Base-by-base conservation (phyloP, 1,140 invertebrate genomes). In the Procambarus clarkii region DNA sequence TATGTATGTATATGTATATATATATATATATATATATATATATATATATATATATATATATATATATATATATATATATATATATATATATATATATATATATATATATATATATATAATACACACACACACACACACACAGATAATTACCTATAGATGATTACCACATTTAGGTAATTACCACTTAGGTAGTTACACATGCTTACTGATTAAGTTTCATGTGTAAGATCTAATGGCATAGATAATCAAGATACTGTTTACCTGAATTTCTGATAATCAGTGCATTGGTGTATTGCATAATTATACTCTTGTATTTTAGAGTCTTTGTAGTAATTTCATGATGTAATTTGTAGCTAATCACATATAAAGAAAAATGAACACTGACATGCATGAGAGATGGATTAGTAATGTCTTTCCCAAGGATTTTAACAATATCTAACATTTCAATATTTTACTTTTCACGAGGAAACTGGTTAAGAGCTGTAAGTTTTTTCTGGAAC, bases 401-500 rank as follows among this genome's bases (percentile, higher is more conserved):
- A 84, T 71, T 84, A 58, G 60, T 84, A 64, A 85, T 74, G 44
- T 80, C 45, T 46, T 85, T 74, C 45, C 45, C 46, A 48, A 74
- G 71, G 60, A 44, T 85, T 64, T 48, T 64, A 80, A 48, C 34
- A 54, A 78, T 46, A 80, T 78, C 60, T 91, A 84, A 91, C 71
- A 64, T 90, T 46, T 50, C 76, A 83, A 78, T 91, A 77, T 77
- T 84, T 78, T 84, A 84, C 71, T 58, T 90, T 84, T 91, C 88
- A 91, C 81, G 88, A 91, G 88, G 88, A 91, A 91, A 91, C 88
- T 84, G 82, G 84, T 84, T 60, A 91, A 91, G 88, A 91, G 81
- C 88, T 91, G 88, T 91, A 91, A 91, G 88, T 91, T 60, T 85
- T 84, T 85, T 77, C 46, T 74, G 64, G 74, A 79, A 76, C 71